Percentiles rank a stretch among this genome's conserved stretches.
Conservation (phyloP, 2,113 vertebrate genomes). For the Rhinopomastus cyanomelas region DNA sequence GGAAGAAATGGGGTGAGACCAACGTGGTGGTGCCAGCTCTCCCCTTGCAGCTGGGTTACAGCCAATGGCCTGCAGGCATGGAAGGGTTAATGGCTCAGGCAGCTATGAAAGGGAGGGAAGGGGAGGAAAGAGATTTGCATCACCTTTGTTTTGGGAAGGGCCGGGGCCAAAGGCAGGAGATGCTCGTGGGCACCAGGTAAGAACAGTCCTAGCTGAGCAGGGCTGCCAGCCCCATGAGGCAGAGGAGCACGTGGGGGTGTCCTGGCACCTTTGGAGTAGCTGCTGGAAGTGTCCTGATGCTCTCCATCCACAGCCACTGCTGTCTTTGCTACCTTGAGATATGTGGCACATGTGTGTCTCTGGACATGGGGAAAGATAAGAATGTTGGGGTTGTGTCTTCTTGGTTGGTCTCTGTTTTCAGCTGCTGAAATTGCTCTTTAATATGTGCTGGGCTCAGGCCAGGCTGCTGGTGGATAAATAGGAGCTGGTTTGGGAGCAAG, state of each 20-base stretch:
- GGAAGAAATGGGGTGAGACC: background rate
- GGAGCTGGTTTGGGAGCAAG: background rate
- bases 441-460: accelerated
- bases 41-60: background rate
- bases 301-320: accelerated
- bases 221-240: background rate
- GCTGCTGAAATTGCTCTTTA: background rate
- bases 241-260: too few species aligned
- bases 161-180: background rate
- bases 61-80: background rate
- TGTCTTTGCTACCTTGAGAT: accelerated
- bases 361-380: accelerated
- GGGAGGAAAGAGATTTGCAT: background rate
- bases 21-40: accelerated
- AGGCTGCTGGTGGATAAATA: background rate
- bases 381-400: accelerated
- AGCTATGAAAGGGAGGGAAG: background rate
- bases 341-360: accelerated
- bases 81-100: background rate
- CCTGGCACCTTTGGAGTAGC: too few species aligned
- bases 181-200: background rate
- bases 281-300: background rate
- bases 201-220: background rate
- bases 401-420: background rate
- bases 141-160: background rate